Evolutionary conservation across 2,888 invertebrate genomes (phyloP), one percentile per base, ranked within the genome.

Genomic region (Stenchaetothrips biformis): DNA sequence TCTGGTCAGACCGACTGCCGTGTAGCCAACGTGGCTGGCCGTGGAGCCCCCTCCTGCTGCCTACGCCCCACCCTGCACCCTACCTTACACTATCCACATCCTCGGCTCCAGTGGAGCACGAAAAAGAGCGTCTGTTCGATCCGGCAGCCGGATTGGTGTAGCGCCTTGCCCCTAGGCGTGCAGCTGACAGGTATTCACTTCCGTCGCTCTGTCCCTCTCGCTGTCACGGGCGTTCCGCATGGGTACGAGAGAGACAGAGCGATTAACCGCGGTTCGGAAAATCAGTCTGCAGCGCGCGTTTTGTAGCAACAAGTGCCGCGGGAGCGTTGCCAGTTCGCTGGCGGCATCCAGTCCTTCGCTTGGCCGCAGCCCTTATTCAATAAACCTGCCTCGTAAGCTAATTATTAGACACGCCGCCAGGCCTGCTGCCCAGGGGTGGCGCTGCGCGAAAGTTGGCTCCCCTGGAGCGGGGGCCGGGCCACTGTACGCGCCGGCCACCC

Each of bases 301-400:
- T 16, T 16, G 53, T 53, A 16, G 53, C 53, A 16, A 53, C 13
- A 16, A 9, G 53, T 13, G 53, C 18, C 18, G 62, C 13, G 62
- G 16, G 67, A 7, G 25, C 21, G 67, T 3, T n/a, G 67, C 21
- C 67, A 37, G 59, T 13, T 18, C 18, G 16, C 53, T 53, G 53
- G 53, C 11, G 13, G 13, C 53, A 16, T 9, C 53, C 53, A 9
- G 53, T 9, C 53, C 53, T 37, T 37, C 53, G 53, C 13, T 16
- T 16, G 13, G 53, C 13, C 53, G 13, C 53, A 16, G 53, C 53
- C 25, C 25, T 74, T 74, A 74, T 74, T 74, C 67, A 74, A 74
- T 74, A 74, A 74, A 74, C 25, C 67, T 11, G 25, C 21, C 25
- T 74, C 25, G 67, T 74, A 74, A 74, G 25, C 67, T 74, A 74